Percentiles rank a stretch among this genome's conserved stretches.
Conservation (phyloP, 2,797 vertebrate species). For the Macropodus opercularis region DNA sequence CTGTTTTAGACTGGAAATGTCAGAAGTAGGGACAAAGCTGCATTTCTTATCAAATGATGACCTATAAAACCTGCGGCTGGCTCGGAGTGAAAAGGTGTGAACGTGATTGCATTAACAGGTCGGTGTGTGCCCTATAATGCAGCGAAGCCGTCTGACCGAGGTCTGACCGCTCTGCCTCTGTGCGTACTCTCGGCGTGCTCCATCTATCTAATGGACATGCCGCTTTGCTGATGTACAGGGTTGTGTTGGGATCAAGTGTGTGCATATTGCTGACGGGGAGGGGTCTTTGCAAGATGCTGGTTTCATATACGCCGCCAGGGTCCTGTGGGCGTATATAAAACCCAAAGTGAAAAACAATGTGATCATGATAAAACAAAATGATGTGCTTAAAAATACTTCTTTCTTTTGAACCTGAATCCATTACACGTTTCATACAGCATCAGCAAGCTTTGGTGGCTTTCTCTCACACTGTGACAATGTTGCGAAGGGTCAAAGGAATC, state of each 20-base stretch:
- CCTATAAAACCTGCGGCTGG: conserved; percentile 2
- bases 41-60: background rate
- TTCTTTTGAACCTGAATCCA: background rate
- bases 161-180: conserved; percentile 34
- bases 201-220: conserved; percentile 62
- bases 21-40: conserved; percentile 3
- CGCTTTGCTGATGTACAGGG: conserved; percentile 33
- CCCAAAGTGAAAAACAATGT: too few relatives aligned
- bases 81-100: conserved; percentile 45
- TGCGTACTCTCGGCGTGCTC: conserved; percentile 48
- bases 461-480: conserved; percentile 59
- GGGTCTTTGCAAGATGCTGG: conserved; percentile 56
- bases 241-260: conserved; percentile 23
- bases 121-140: conserved; percentile 40
- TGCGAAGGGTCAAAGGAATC: conserved; percentile 72
- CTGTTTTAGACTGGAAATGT: too few relatives aligned
- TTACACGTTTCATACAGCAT: conserved; percentile 7
- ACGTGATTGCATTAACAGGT: conserved; percentile 54
- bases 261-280: conserved; percentile 55
- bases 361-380: background rate
- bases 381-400: background rate
- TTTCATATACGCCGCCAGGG: conserved; percentile 39
- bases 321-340: too few relatives aligned
- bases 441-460: conserved; percentile 31
- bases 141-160: conserved; percentile 59